Evolutionary conservation across 1,140 invertebrate species (phyloP).

Genomic region (Drosophila littoralis): DNA sequence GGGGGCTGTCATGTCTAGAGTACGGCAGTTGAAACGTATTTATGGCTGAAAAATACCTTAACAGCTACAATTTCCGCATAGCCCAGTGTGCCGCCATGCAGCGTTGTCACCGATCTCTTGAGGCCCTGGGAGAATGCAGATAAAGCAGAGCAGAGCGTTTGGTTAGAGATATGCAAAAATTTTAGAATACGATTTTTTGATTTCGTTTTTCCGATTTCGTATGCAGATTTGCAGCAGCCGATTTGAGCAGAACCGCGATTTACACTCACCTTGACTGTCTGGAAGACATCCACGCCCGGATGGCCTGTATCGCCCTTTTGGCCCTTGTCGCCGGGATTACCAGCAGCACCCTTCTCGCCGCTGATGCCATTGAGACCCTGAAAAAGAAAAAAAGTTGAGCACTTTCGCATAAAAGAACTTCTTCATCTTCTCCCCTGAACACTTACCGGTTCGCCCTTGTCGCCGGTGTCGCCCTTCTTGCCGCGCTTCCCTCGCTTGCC

Average conservation of each 20-base stretch:
- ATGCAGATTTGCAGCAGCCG: constrained; percentile 57
- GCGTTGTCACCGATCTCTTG: constrained; percentile 96
- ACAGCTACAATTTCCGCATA: constrained; percentile 97
- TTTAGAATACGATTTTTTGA: constrained; percentile 46
- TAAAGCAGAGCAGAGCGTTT: constrained; percentile 44
- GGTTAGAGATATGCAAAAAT: constrained; percentile 41
- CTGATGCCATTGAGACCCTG: constrained; percentile 97
- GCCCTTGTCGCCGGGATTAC: constrained; percentile 94
- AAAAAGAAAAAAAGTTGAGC: constrained; percentile 52
- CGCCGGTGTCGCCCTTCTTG: constrained; percentile 94
- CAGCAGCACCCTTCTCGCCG: constrained; percentile 97
- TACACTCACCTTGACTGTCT: constrained; percentile 92
- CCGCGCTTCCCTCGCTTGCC: constrained; percentile 95
- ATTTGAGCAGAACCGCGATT: constrained; percentile 1
- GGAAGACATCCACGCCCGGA: constrained; percentile 95
- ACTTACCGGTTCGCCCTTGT: constrained; percentile 90
- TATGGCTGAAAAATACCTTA: constrained; percentile 88
- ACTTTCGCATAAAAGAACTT: constrained; percentile 3
- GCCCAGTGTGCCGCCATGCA: constrained; percentile 93
- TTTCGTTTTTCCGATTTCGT: constrained; percentile 45
- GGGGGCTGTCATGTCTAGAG: constrained; percentile 24
- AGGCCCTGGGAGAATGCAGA: constrained; percentile 87
- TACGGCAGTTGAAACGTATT: constrained; percentile 41
- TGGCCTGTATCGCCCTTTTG: constrained; percentile 93
- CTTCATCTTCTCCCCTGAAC: neutral